Evolutionary conservation across 2,888 invertebrate species (phyloP), one percentile per base, ranked within the genome.

Genomic region (Phaonia tiefii): DNA sequence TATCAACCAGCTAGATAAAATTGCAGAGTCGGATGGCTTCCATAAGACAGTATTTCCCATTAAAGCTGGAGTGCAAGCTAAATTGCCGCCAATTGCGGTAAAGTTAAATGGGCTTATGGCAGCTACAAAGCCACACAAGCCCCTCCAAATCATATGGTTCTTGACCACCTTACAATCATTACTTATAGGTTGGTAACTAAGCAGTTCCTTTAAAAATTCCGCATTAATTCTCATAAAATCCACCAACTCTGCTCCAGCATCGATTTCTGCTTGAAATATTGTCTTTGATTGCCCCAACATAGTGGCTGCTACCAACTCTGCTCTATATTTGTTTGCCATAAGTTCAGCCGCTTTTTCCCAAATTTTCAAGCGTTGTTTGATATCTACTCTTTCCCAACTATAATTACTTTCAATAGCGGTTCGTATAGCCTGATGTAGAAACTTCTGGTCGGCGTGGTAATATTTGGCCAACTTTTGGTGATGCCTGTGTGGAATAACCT

Each of bases 101-200:
- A 99, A 99, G 91, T 99, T 99, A 90, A 99, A 99, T 0, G 99
- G 99, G 72, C 97, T 96, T 4, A 99, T 95, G 0, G 99, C 97
- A 0, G 99, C 99, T 85, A 99, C 94, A 90, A 99, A 99, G 5
- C 99, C 99, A 91, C 98, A 97, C 85, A 99, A 93, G 3, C 97
- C 97, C 82, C 99, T 93, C 90, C 96, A 96, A 79, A 96, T 92
- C 90, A 97, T 92, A 7, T 94, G 94, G 90, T 99, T 99, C 82
- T 93, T 93, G 0, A 95, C 95, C 1, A 94, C 92, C 7, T 92
- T 91, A 0, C 94, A 92, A 84, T 94, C 90, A 79, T 95, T 94
- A 84, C 97, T 98, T 56, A 98, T 94, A 0, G 99, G 99, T 87
- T 97, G 95, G 89, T 96, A 99, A 86, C 96, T 95, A 4, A 94